Evolutionary conservation across 2,113 vertebrate species (phyloP).

Genomic region (Cercopithecus mona): DNA sequence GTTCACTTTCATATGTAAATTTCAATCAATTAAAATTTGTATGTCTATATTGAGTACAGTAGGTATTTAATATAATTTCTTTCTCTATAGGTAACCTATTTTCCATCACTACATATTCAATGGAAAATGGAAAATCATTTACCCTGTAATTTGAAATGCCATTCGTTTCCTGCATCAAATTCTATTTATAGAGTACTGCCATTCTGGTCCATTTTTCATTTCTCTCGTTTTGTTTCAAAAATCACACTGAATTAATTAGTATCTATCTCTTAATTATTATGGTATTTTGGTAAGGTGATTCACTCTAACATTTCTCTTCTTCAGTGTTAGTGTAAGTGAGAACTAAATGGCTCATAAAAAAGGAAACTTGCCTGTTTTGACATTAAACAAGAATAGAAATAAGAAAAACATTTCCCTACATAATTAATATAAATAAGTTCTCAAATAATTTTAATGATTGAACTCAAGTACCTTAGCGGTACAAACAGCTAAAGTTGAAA

Average conservation of each 20-base stretch:
- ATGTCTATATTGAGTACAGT: neutral
- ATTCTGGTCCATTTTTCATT: neutral
- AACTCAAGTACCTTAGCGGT: neutral
- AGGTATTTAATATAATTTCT: neutral
- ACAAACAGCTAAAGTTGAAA: neutral
- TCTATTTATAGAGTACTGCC: neutral
- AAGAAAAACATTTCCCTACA: neutral
- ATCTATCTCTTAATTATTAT: neutral
- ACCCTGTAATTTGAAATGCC: neutral
- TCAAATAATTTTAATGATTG: neutral
- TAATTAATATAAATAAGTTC: neutral
- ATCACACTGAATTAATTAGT: neutral
- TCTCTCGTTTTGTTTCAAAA: neutral
- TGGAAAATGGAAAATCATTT: neutral
- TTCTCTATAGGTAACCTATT: neutral
- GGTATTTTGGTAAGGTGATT: neutral
- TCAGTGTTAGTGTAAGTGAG: neutral
- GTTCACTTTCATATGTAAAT: neutral
- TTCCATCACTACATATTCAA: neutral
- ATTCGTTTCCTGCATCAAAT: neutral
- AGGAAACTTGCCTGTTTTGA: neutral
- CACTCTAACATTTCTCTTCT: neutral
- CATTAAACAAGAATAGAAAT: neutral
- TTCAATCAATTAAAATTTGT: neutral
- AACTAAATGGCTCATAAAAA: neutral